phyloP scores from a whole-genome alignment of 2,113 vertebrate genomes.

The Uropsilus gracilis region DNA sequence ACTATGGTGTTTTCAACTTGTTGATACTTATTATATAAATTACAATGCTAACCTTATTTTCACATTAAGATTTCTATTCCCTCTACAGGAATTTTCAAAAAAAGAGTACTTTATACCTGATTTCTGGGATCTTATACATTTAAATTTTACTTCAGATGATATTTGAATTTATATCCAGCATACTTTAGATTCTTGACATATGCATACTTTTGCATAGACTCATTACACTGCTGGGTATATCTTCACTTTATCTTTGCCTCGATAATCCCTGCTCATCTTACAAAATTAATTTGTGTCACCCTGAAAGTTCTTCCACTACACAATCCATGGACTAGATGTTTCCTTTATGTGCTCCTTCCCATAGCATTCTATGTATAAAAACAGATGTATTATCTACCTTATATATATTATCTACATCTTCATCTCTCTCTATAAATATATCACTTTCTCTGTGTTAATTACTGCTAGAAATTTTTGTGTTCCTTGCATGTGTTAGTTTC shows the following conservation, averaged over 20 bases:
- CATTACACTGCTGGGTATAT: background rate
- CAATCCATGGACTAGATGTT: background rate
- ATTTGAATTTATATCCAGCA: background rate
- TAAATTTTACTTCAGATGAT: background rate
- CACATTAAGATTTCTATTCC: background rate
- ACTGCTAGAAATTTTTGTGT: background rate
- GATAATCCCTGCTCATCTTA: background rate
- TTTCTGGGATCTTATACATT: background rate
- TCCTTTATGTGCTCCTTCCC: background rate
- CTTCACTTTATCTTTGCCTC: background rate
- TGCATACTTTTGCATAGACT: background rate
- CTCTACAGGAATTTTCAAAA: background rate
- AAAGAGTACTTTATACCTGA: background rate
- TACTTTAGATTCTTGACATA: slow-evolving; percentile 7
- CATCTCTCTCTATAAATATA: background rate
- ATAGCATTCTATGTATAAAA: background rate
- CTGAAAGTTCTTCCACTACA: background rate
- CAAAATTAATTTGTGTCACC: background rate
- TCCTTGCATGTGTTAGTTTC: background rate
- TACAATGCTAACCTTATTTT: background rate
- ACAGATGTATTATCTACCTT: background rate
- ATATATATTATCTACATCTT: no score
- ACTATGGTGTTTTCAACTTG: background rate
- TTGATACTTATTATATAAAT: background rate
- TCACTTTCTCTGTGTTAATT: background rate